Evolutionary conservation across 2,888 invertebrate species (phyloP).

Genomic region (Ernsta delagoae): DNA sequence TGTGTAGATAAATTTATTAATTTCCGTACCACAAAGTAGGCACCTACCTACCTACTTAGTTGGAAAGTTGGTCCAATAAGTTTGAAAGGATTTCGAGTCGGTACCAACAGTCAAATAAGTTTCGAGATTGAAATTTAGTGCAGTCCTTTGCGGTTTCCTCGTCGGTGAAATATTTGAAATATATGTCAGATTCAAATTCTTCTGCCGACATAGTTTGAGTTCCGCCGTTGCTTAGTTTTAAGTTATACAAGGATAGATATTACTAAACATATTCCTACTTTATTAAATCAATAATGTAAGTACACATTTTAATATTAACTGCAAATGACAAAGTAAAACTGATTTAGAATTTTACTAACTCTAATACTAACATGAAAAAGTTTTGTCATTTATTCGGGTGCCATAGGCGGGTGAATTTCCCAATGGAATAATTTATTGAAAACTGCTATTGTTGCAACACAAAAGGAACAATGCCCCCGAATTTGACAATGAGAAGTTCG

Average conservation of each 20-base stretch:
- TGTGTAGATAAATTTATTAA: background rate
- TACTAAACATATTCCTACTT: too few species aligned
- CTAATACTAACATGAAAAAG: background rate
- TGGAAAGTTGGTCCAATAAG: conserved; percentile 56
- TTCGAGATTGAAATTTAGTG: conserved; percentile 58
- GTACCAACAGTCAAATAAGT: conserved; percentile 58
- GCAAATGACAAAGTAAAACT: too few species aligned
- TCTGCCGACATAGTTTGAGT: conserved; percentile 1
- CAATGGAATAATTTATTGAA: conserved; percentile 21
- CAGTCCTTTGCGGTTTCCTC: conserved; percentile 46
- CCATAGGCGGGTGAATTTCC: background rate
- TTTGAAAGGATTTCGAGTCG: conserved; percentile 61
- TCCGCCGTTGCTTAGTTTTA: background rate
- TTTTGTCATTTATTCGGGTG: conserved; percentile 4
- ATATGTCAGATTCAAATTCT: conserved; percentile 32
- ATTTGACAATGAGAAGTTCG: conserved; percentile 22
- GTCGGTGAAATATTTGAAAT: conserved; percentile 34
- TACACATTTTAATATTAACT: too few species aligned
- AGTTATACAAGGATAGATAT: background rate
- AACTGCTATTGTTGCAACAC: conserved; percentile 16
- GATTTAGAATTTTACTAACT: background rate
- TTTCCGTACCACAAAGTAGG: background rate
- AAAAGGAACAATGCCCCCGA: conserved; percentile 25
- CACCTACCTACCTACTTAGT: conserved; percentile 38
- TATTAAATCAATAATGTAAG: too few species aligned